Conservation (phyloP, 2,797 vertebrate genomes). For the Gorsachius magnificus region DNA sequence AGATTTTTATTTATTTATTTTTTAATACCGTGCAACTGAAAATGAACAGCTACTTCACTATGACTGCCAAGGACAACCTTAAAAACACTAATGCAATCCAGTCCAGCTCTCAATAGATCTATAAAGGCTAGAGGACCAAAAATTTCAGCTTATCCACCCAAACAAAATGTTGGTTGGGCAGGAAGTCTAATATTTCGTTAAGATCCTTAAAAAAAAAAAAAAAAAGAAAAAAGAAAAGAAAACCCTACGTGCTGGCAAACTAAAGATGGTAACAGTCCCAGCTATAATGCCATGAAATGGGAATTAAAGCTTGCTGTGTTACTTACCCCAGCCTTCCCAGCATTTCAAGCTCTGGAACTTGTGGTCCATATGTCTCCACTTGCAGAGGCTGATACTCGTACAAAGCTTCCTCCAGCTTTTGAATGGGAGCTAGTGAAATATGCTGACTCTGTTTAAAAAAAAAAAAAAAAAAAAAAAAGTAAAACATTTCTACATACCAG, state of each 20-base stretch:
- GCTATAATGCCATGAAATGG: constrained; percentile 6
- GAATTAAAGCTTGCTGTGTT: constrained; percentile 12
- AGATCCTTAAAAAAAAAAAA: neutral
- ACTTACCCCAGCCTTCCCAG: constrained; percentile 88
- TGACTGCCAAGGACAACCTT: constrained; percentile 62
- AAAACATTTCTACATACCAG: neutral
- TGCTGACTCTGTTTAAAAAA: constrained; percentile 82
- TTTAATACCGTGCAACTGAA: constrained; percentile 70
- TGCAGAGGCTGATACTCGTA: constrained; percentile 88
- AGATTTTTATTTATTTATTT: constrained; percentile 67
- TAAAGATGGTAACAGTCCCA: constrained; percentile 10
- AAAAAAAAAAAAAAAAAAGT: neutral
- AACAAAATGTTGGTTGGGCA: constrained; percentile 64
- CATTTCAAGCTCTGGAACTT: constrained; percentile 87
- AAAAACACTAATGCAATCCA: constrained; percentile 63
- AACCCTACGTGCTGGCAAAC: neutral
- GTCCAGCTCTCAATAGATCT: constrained; percentile 65
- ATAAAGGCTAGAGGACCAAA: constrained; percentile 62
- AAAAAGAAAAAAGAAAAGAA: neutral
- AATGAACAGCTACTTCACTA: constrained; percentile 72
- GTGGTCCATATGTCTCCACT: constrained; percentile 86
- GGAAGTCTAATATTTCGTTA: constrained; percentile 53
- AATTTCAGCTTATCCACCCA: constrained; percentile 62
- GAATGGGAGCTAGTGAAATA: constrained; percentile 86
- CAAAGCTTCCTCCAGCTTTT: constrained; percentile 85